Evolutionary conservation across 2,888 invertebrate genomes (phyloP).

Genomic region (Ashinkailepas kermadecensis): DNA sequence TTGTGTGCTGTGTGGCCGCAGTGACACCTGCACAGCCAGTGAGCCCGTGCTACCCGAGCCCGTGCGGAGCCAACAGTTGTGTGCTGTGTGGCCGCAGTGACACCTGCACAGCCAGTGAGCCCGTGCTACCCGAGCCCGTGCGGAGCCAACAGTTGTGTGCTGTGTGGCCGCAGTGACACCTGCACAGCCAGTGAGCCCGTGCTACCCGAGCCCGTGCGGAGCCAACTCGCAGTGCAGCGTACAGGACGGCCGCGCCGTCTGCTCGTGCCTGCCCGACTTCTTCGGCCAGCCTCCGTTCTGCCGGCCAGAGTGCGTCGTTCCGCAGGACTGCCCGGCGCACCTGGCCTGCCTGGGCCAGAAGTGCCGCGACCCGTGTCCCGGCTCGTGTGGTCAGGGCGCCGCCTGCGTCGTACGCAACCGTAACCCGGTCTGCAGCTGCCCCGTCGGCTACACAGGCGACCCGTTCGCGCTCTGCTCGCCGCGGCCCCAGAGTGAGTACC

Average conservation of each 20-base stretch:
- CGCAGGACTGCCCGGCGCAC: slow-evolving; percentile 63
- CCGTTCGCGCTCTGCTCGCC: slow-evolving; percentile 65
- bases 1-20: not conserved
- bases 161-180: not conserved
- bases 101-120: slow-evolving; percentile 41
- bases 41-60: not conserved
- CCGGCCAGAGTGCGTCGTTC: slow-evolving; percentile 67
- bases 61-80: not conserved
- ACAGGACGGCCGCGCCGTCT: slow-evolving; percentile 48
- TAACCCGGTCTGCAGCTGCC: slow-evolving; percentile 58
- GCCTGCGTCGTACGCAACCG: slow-evolving; percentile 37
- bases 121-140: slow-evolving; percentile 74
- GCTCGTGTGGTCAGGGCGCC: slow-evolving; percentile 45
- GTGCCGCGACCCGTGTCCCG: slow-evolving; percentile 55
- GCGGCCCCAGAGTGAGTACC: slow-evolving; percentile 53
- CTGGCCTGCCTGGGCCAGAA: slow-evolving; percentile 53
- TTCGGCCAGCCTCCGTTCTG: slow-evolving; percentile 48
- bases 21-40: too few relatives aligned
- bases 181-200: slow-evolving; percentile 46
- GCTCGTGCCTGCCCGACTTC: slow-evolving; percentile 53
- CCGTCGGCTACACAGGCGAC: slow-evolving; percentile 68
- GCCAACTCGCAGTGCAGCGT: slow-evolving; percentile 46
- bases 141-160: slow-evolving; percentile 55
- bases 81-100: not conserved
- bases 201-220: slow-evolving; percentile 71